Evolutionary conservation across 1,140 invertebrate species (phyloP), one percentile per base, ranked within the genome.

Genomic region (Caerostris darwini): DNA sequence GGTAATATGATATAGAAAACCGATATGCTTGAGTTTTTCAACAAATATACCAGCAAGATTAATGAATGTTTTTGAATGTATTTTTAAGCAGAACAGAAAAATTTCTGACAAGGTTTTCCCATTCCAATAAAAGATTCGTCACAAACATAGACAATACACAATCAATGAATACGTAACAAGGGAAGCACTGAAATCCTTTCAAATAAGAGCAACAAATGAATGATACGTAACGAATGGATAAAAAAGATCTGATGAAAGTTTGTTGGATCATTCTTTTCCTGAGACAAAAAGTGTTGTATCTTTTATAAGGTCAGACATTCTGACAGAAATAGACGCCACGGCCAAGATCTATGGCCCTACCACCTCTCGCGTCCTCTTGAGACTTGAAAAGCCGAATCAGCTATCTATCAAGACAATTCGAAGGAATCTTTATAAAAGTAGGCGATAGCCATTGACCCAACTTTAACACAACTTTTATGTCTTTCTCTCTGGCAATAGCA

Each of bases 221-320:
- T 77, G 34, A 50, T 50, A 77, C 7, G 71, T 77, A 34, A 12
- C 71, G 34, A 77, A 77, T 77, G 3, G 19, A 64, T 64, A 64
- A 53, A 50, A 77, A 77, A 50, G 12, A 14, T 34, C 71, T 8
- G 8, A 3, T 8, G 34, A 77, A 50, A 77, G 71, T 53, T 77
- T 50, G 19, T 53, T 7, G 71, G 3, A 34, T 77, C 71, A 77
- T 77, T 77, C 71, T 77, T 77, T 50, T 77, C 6, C 34, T 77
- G 71, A 77, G 71, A 77, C 71, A 77, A 77, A 77, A 50, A 77
- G 71, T 77, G 34, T 77, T 77, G 71, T 77, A 77, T 77, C 34
- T 50, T 77, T 77, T 77, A 77, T 77, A 77, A 50, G 34, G 71
- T 77, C 71, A 53, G 71, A 77, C 71, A 53, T 77, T 77, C 71